Evolutionary conservation across 2,113 vertebrate genomes (phyloP), one percentile per base, ranked within the genome.

Genomic region (Urocitellus parryii): DNA sequence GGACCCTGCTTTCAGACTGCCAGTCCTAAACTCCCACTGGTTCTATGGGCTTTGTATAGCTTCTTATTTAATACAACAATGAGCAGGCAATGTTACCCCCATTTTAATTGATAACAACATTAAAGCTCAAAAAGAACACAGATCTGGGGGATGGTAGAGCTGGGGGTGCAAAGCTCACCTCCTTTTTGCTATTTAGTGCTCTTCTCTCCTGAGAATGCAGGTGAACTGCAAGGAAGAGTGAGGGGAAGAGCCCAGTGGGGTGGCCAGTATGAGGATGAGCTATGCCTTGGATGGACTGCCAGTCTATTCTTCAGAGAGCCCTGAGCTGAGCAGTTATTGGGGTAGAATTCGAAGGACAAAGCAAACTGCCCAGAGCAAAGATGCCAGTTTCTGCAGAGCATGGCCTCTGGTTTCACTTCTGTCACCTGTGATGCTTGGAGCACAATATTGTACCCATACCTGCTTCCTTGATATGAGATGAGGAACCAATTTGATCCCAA

Each of bases 341-440:
- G 14, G n/a, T 67, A 34, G 12, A 67, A 96, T 79, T 87, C 32
- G 12, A 73, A 73, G 91, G 48, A 93, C 68, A 74, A 91, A 91
- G 76, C 14, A 61, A 34, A 42, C 48, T 39, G 2, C 14, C 86
- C 77, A 61, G 29, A 79, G 9, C 45, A 10, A 11, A 81, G 32
- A 61, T 76, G 51, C 22, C 34, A 13, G 27, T 61, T 18, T 7
- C 37, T 45, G 20, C 37, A 27, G 42, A 34, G 42, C 37, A 1
- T 24, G n/a, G 17, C 4, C 63, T 20, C 1, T 37, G 76, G 27
- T 83, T 51, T 65, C 16, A 32, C 37, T 24, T 5, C 27, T 39
- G 20, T 22, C 48, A 22, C 32, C 61, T 45, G 20, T 22, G 67
- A 5, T 34, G 58, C 24, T 20, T 37, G 5, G 18, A 48, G 22